phyloP scores from a whole-genome alignment of 1,140 invertebrate species.

The Eueides isabella region DNA sequence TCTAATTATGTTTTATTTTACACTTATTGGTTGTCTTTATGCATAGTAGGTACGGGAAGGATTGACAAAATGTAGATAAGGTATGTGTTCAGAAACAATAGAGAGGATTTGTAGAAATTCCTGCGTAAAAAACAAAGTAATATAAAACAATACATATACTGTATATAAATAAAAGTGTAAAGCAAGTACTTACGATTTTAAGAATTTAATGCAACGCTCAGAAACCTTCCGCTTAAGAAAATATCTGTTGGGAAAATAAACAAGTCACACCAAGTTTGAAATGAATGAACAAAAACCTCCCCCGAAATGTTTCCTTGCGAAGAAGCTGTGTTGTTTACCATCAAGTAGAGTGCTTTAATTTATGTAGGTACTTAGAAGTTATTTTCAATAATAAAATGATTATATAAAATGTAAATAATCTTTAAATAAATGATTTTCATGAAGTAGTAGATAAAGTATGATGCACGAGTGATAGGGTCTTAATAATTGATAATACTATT shows the following conservation, averaged over 20 bases:
- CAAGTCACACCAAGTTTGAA: constrained; percentile 20
- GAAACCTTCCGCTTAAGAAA: constrained; percentile 25
- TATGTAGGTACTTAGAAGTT: neutral
- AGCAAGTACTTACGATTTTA: neutral
- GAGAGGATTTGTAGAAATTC: too few species aligned
- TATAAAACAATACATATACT: too few species aligned
- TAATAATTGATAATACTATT: too few species aligned
- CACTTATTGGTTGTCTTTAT: too few species aligned
- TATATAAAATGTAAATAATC: neutral
- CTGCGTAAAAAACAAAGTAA: too few species aligned
- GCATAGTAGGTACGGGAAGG: too few species aligned
- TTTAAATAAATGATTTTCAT: neutral
- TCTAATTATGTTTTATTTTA: too few species aligned
- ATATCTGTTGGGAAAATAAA: constrained; percentile 31
- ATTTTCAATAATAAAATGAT: neutral
- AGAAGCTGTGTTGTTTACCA: constrained; percentile 12
- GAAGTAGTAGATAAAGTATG: too few species aligned
- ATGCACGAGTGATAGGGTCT: too few species aligned
- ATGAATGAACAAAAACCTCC: constrained; percentile 4
- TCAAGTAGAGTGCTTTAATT: neutral
- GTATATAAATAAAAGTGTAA: too few species aligned
- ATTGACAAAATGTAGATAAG: too few species aligned
- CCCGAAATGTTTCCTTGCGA: neutral
- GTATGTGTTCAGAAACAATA: too few species aligned
- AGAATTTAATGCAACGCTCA: constrained; percentile 14